Evolutionary conservation across 2,113 vertebrate species (phyloP), one percentile per base, ranked within the genome.

Genomic region (Acrocephalus kingi): DNA sequence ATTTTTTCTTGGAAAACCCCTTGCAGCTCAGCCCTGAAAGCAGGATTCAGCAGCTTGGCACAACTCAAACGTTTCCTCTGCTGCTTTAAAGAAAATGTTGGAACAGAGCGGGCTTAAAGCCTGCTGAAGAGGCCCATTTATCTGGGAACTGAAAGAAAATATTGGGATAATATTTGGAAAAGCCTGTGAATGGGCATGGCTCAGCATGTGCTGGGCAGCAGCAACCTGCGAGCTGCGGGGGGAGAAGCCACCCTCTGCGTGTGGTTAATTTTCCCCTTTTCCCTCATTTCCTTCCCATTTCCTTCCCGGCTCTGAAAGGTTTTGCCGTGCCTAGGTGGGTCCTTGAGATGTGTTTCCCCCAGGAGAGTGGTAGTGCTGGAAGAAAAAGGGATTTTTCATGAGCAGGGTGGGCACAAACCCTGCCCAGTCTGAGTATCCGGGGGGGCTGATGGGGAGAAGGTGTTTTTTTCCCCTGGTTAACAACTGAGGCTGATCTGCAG

Each of bases 91-190:
- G 95, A 76, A 90, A 93, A 63, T 5, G 39, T 85, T 85, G 75
- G 82, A 97, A 95, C 95, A 96, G 93, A 89, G 84, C 1, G 0
- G n/a, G 74, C 93, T 96, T 89, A 91, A 95, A 95, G 24, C 33
- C 81, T 82, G 27, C 73, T 95, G 93, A 96, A 89, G 94, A 94
- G 91, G 71, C 78, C 94, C 67, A 82, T 97, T 96, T 95, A 89
- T 58, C 89, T 91, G 82, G 51, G 51, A 89, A 61, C 89, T 91
- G 93, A 87, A 95, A 94, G 89, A 63, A 94, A 95, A 94, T 75
- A 87, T 78, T 95, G 82, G 89, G 89, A 94, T 91, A 95, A 95
- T 94, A 93, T 96, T 94, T 96, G 54, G 93, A 85, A 82, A 97
- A 93, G 73, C 69, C 62, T 56, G 59, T 27, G n/a, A 91, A 87